These are phyloP conservation scores for Ruditapes philippinarum DNA, from an alignment of 1,140 invertebrate species.

Conservation along the genomic window DNA sequence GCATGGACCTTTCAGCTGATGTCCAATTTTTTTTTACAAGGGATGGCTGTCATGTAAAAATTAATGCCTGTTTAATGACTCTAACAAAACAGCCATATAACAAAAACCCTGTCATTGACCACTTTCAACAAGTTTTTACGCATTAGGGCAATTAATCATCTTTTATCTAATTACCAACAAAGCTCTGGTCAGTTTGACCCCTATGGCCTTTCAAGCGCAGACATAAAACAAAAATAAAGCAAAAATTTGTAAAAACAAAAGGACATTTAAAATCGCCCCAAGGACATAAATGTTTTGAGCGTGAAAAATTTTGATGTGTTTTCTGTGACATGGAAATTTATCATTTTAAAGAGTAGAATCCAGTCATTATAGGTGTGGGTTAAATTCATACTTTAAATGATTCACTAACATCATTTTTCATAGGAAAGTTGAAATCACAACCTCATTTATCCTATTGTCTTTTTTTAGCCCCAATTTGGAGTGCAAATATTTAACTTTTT, in stretches of 20 bases:
- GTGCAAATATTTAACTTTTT: neutral
- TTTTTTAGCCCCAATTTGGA: neutral
- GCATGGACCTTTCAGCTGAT: neutral
- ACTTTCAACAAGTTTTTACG: constrained; percentile 27
- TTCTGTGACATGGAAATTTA: constrained; percentile 56
- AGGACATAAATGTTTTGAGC: constrained; percentile 36
- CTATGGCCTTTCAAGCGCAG: neutral
- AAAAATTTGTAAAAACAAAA: constrained; percentile 61
- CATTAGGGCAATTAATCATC: constrained; percentile 38
- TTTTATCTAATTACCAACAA: constrained; percentile 38
- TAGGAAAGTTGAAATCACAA: constrained; percentile 4
- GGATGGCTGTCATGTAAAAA: constrained; percentile 60
- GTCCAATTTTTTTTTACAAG: neutral
- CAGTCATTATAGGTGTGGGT: neutral
- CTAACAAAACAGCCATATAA: constrained; percentile 18
- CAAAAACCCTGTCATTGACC: constrained; percentile 36
- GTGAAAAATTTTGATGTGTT: constrained; percentile 61
- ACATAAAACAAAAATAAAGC: constrained; percentile 27
- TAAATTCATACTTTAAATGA: constrained; percentile 1
- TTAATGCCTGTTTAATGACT: constrained; percentile 65
- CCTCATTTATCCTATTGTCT: constrained; percentile 35
- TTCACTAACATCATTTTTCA: constrained; percentile 49
- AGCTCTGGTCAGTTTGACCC: constrained; percentile 35
- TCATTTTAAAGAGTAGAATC: neutral
- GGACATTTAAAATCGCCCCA: constrained; percentile 47